Percentiles rank a stretch among this genome's conserved stretches.
Conservation (phyloP, 2,113 vertebrate genomes). For the Dasyprocta punctata region DNA sequence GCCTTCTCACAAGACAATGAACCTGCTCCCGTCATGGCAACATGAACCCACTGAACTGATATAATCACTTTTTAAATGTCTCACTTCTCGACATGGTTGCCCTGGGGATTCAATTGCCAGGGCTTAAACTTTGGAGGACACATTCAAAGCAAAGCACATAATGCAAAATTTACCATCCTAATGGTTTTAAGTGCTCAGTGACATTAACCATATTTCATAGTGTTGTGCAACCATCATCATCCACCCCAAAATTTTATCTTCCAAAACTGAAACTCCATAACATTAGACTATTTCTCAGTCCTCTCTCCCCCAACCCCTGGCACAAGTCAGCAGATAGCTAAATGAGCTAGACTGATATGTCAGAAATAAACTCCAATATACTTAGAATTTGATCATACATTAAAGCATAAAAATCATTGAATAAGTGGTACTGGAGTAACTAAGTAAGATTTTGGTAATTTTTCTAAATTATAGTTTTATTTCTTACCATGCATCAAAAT, state of each 20-base stretch:
- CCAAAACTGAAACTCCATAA: background rate
- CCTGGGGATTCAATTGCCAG: background rate
- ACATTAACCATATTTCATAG: background rate
- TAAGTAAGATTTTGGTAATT: background rate
- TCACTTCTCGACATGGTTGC: background rate
- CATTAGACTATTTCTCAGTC: background rate
- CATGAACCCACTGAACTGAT: background rate
- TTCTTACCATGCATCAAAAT: background rate
- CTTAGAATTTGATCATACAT: background rate
- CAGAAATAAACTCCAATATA: background rate
- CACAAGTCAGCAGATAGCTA: background rate
- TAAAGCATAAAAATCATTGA: constrained; percentile 16
- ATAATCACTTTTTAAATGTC: background rate
- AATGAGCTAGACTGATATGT: background rate
- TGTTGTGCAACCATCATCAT: background rate
- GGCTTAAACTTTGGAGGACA: background rate
- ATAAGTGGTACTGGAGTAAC: background rate
- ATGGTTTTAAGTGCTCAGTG: background rate
- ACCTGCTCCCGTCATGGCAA: background rate
- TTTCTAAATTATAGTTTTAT: constrained; percentile 16
- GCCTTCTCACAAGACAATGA: background rate
- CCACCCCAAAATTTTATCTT: background rate
- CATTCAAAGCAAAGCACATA: background rate
- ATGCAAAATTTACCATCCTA: background rate
- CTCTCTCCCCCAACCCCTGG: background rate